These are phyloP conservation scores for Pluvialis apricaria DNA, from an alignment of 2,113 vertebrate genomes.

Conservation along the genomic window DNA sequence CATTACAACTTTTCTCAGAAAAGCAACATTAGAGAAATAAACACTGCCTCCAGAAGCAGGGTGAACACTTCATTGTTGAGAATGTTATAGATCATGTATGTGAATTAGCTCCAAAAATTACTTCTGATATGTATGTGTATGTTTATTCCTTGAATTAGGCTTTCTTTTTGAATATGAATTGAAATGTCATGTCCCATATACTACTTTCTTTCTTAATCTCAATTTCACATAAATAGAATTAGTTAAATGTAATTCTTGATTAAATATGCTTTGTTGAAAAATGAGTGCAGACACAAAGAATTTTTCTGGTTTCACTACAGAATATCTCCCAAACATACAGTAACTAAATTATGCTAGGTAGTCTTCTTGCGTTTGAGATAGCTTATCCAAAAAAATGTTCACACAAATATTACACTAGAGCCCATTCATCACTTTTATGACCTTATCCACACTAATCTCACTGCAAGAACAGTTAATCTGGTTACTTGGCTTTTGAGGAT, in stretches of 20 bases:
- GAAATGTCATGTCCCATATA: background rate
- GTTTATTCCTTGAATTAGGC: background rate
- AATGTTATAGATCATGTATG: background rate
- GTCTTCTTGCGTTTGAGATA: background rate
- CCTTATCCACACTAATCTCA: background rate
- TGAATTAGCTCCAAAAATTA: background rate
- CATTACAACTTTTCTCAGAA: background rate
- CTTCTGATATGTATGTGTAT: background rate
- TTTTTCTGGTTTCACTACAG: background rate
- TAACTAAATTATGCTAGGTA: background rate
- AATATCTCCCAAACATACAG: background rate
- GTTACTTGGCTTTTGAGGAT: background rate
- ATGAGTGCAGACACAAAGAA: background rate
- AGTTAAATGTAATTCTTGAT: background rate
- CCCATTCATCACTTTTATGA: background rate
- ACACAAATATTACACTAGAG: background rate
- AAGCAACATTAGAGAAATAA: background rate
- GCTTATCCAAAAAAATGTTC: background rate
- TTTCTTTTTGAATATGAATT: background rate
- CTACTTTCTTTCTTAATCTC: background rate
- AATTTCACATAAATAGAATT: background rate
- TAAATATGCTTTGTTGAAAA: background rate
- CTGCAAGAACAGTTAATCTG: constrained; percentile 3
- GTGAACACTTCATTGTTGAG: background rate
- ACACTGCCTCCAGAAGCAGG: background rate